Conservation (phyloP, 2,797 vertebrate genomes). For the Tragelaphus eurycerus region DNA sequence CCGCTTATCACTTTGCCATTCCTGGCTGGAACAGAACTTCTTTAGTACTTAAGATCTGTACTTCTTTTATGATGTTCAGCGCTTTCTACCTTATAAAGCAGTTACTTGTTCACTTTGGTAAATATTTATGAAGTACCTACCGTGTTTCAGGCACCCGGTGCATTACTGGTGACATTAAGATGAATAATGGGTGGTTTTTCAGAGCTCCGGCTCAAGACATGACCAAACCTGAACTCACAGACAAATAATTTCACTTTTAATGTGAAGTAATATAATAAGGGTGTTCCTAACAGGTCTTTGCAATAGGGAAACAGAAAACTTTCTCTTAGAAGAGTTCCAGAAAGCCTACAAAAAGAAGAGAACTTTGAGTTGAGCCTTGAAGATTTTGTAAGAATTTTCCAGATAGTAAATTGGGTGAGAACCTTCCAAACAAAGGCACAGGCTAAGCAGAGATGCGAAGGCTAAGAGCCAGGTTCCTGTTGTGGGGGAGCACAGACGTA, state of each 20-base stretch:
- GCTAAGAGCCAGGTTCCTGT: background rate
- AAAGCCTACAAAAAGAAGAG: background rate
- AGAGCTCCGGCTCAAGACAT: background rate
- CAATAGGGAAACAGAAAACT: background rate
- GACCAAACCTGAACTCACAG: background rate
- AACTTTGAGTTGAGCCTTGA: background rate
- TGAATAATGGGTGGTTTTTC: background rate
- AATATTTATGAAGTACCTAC: background rate
- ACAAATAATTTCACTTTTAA: background rate
- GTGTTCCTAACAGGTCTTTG: background rate
- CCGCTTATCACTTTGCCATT: background rate
- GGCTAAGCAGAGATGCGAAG: background rate
- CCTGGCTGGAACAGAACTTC: background rate
- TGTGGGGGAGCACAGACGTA: accelerated
- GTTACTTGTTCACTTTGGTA: background rate
- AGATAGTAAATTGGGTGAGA: background rate
- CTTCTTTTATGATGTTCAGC: background rate
- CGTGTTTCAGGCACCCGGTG: background rate
- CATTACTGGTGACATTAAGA: background rate
- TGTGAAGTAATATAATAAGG: background rate
- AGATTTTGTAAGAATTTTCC: background rate
- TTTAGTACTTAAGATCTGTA: background rate
- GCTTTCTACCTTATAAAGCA: background rate
- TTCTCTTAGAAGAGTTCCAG: background rate
- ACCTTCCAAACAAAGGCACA: background rate